Conservation (phyloP, 2,888 invertebrate species). For the Agonopterix alstromeriana region DNA sequence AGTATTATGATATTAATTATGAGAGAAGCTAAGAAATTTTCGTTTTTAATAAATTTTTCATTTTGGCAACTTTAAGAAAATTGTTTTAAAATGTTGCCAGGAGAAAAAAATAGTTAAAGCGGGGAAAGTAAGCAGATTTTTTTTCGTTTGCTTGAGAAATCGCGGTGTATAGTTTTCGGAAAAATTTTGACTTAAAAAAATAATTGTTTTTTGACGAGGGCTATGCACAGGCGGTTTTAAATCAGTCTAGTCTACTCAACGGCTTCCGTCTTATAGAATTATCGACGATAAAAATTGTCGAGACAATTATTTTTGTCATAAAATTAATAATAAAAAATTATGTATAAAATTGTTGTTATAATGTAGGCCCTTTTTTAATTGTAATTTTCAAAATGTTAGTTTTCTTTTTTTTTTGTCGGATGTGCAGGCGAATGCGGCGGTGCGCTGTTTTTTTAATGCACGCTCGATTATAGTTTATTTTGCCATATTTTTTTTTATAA, state of each 20-base stretch:
- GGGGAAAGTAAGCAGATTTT: slow-evolving; percentile 21
- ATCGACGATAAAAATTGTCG: slow-evolving; percentile 24
- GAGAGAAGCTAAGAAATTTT: slow-evolving; percentile 25
- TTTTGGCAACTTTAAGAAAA: background rate
- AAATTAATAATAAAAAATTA: slow-evolving; percentile 22
- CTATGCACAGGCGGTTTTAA: slow-evolving; percentile 24
- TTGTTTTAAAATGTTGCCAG: slow-evolving; percentile 7
- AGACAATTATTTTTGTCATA: slow-evolving; percentile 53
- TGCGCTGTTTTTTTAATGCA: slow-evolving; percentile 34
- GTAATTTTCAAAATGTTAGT: slow-evolving; percentile 11
- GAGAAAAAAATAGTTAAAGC: slow-evolving; percentile 12
- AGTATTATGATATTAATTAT: slow-evolving; percentile 47
- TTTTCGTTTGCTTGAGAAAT: slow-evolving; percentile 20
- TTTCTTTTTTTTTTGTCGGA: slow-evolving; percentile 3
- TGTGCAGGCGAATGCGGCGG: slow-evolving; percentile 17
- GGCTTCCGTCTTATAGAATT: slow-evolving; percentile 46
- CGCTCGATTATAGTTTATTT: slow-evolving; percentile 55
- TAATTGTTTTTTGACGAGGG: slow-evolving; percentile 8
- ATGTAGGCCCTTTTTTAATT: slow-evolving; percentile 22
- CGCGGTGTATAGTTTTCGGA: slow-evolving; percentile 25
- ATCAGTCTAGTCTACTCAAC: slow-evolving; percentile 52
- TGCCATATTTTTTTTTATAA: slow-evolving; percentile 64
- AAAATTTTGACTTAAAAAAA: slow-evolving; percentile 4
- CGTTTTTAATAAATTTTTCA: slow-evolving; percentile 2
- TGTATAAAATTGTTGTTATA: slow-evolving; percentile 44